phyloP scores from a whole-genome alignment of 2,888 invertebrate species.

The Rhingia rostrata region DNA sequence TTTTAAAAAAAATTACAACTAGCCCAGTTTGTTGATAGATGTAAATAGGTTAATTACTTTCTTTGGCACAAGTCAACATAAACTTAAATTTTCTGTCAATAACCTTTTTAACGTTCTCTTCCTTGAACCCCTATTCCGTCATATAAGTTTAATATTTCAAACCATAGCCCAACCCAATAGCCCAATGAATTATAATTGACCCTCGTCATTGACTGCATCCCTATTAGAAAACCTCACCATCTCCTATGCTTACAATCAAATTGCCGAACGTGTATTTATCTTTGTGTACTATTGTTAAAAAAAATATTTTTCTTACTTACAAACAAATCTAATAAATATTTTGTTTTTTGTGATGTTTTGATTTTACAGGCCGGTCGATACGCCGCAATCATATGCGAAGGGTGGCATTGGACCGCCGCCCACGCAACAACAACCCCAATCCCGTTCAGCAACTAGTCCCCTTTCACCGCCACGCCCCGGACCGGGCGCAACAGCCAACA shows the following conservation, averaged over 20 bases:
- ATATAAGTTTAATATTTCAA: too few relatives aligned
- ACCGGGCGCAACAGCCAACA: conserved; percentile 80
- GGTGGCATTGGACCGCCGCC: conserved; percentile 79
- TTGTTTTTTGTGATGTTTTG: conserved; percentile 78
- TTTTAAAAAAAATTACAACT: too few relatives aligned
- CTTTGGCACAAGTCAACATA: too few relatives aligned
- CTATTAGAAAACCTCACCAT: background rate
- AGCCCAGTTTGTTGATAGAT: too few relatives aligned
- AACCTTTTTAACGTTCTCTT: too few relatives aligned
- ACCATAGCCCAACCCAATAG: too few relatives aligned
- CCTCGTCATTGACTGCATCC: background rate
- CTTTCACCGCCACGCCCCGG: conserved; percentile 82
- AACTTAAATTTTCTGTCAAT: too few relatives aligned
- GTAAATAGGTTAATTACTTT: too few relatives aligned
- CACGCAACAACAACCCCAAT: conserved; percentile 78
- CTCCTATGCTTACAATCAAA: conserved; percentile 9
- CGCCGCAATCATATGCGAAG: conserved; percentile 81
- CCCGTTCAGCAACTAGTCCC: conserved; percentile 82
- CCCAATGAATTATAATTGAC: background rate
- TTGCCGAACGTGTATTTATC: conserved; percentile 5
- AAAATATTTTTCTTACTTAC: conserved; percentile 66
- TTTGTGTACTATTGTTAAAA: background rate
- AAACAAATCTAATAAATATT: conserved; percentile 80
- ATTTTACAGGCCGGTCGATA: conserved; percentile 82
- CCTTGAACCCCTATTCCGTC: too few relatives aligned